phyloP scores from a whole-genome alignment of 2,797 vertebrate genomes.

The Sebastes iracundus region DNA sequence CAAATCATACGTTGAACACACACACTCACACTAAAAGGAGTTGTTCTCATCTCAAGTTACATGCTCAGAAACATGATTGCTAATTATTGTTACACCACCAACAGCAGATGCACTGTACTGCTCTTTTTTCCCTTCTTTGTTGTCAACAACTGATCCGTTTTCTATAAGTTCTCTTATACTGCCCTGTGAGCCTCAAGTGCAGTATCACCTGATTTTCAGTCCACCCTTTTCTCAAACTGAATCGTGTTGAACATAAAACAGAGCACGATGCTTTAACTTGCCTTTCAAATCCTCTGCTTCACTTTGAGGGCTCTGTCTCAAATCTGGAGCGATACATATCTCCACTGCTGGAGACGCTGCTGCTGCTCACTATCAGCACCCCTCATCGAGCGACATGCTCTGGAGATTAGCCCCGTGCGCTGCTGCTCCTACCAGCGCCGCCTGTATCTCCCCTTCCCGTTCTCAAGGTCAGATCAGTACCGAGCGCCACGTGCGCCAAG shows the following conservation, averaged over 20 bases:
- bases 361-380: conserved; percentile 63
- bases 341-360: conserved; percentile 46
- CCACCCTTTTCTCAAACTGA: not conserved
- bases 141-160: too few relatives aligned
- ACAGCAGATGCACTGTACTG: not conserved
- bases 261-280: conserved; percentile 33
- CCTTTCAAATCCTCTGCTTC: conserved; percentile 53
- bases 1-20: not conserved
- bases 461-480: conserved; percentile 73
- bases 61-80: not conserved
- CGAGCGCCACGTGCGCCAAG: not conserved
- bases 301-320: conserved; percentile 55
- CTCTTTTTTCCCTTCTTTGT: not conserved
- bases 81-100: not conserved
- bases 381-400: conserved; percentile 67
- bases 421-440: conserved; percentile 36
- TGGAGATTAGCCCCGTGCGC: conserved; percentile 64
- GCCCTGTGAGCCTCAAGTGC: not conserved
- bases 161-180: not conserved
- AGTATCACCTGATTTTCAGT: not conserved
- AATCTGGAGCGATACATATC: conserved; percentile 69
- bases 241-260: conserved; percentile 17
- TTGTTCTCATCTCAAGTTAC: not conserved
- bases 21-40: not conserved
- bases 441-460: conserved; percentile 47